Conservation (phyloP, 2,888 invertebrate species). For the Euzophera pinguis region DNA sequence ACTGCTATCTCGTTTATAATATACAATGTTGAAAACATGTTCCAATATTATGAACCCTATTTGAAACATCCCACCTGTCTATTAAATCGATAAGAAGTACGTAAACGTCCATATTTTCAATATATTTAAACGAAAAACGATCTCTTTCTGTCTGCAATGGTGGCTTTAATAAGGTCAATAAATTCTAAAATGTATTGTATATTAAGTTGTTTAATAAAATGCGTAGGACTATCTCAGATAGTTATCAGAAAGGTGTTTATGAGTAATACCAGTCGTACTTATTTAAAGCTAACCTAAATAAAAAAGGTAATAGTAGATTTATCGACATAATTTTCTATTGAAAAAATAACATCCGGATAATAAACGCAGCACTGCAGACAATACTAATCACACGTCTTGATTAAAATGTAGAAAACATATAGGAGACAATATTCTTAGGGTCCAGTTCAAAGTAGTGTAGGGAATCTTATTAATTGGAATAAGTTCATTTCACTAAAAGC, state of each 20-base stretch:
- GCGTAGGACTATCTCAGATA: constrained; percentile 6
- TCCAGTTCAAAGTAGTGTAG: no score
- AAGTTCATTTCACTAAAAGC: no score
- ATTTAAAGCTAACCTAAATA: no score
- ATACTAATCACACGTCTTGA: no score
- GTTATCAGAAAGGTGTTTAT: neutral
- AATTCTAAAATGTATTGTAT: neutral
- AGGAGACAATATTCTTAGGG: no score
- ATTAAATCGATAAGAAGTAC: neutral
- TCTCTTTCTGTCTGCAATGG: neutral
- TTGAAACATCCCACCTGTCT: neutral
- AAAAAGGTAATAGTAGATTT: no score
- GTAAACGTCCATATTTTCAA: neutral
- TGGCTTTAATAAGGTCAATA: neutral
- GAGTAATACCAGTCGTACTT: no score
- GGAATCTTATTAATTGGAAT: no score
- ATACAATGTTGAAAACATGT: neutral
- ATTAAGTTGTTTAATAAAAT: constrained; percentile 14
- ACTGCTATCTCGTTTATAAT: neutral
- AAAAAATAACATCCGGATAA: no score
- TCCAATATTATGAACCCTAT: neutral
- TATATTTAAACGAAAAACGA: neutral
- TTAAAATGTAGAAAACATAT: no score
- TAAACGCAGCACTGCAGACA: no score
- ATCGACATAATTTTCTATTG: no score